phyloP scores from a whole-genome alignment of 2,888 invertebrate genomes.

The Himalopsyche tibetana region DNA sequence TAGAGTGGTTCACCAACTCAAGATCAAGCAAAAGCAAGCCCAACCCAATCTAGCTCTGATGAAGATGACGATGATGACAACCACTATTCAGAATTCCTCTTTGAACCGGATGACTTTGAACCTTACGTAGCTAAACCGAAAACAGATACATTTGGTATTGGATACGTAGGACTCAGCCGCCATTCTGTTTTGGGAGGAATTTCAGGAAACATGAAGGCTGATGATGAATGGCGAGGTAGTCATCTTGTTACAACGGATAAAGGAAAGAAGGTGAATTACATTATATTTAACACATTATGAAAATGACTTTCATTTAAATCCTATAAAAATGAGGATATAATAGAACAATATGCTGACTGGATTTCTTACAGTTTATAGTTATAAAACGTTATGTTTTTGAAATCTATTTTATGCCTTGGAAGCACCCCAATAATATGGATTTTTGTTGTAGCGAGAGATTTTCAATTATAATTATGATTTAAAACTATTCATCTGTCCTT shows the following conservation, averaged over 20 bases:
- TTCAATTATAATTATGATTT: too few species aligned
- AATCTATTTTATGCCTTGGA: too few species aligned
- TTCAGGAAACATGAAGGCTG: background rate
- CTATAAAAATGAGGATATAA: background rate
- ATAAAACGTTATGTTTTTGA: too few species aligned
- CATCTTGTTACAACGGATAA: conserved; percentile 74
- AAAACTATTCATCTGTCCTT: too few species aligned
- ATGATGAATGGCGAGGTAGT: conserved; percentile 67
- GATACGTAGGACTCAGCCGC: conserved; percentile 85
- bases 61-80: conserved; percentile 77
- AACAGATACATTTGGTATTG: conserved; percentile 88
- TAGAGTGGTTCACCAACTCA: conserved; percentile 45
- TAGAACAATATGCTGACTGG: background rate
- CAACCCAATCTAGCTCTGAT: conserved; percentile 68
- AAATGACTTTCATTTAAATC: background rate
- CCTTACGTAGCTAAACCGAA: conserved; percentile 85
- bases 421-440: too few species aligned
- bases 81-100: conserved; percentile 78
- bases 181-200: conserved; percentile 76
- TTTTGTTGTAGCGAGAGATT: too few species aligned
- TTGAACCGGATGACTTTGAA: conserved; percentile 90
- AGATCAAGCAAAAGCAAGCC: background rate
- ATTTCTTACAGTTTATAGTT: too few species aligned
- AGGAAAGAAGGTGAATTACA: conserved; percentile 71
- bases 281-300: background rate